phyloP scores from a whole-genome alignment of 2,113 vertebrate species.

The Gymnocephalus cernua region DNA sequence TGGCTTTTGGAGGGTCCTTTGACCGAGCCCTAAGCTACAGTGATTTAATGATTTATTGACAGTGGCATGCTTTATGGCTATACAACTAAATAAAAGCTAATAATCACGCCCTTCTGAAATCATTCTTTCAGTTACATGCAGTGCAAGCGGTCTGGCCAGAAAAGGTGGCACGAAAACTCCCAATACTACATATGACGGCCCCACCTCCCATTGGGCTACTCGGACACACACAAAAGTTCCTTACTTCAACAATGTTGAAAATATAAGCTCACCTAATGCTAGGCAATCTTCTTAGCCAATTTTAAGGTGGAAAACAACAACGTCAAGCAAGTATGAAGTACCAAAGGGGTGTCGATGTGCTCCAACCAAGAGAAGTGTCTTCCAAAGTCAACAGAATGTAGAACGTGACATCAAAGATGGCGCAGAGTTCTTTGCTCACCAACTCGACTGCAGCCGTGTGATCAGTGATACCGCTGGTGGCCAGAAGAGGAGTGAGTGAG shows the following conservation, averaged over 20 bases:
- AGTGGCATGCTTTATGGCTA: slow-evolving; percentile 44
- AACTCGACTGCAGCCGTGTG: no score
- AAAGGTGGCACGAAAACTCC: background rate
- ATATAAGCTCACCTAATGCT: background rate
- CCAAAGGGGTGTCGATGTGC: background rate
- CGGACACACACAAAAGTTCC: no score
- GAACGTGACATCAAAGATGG: background rate
- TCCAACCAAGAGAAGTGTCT: background rate
- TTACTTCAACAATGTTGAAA: background rate
- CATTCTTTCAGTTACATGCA: slow-evolving; percentile 33
- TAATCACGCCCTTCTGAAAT: slow-evolving; percentile 56
- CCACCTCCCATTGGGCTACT: no score
- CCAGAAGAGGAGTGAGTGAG: background rate
- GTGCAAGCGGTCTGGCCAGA: background rate
- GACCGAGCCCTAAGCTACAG: slow-evolving; percentile 68
- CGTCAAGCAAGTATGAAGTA: background rate
- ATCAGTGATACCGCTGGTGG: no score
- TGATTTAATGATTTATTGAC: slow-evolving; percentile 77
- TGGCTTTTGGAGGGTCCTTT: slow-evolving; percentile 70
- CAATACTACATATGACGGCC: no score
- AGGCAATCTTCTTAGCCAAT: background rate
- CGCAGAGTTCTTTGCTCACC: background rate
- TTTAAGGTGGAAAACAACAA: background rate
- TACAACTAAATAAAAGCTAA: slow-evolving; percentile 59
- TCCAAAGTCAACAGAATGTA: background rate